phyloP scores from a whole-genome alignment of 1,140 invertebrate species.

The Marisa cornuarietis region DNA sequence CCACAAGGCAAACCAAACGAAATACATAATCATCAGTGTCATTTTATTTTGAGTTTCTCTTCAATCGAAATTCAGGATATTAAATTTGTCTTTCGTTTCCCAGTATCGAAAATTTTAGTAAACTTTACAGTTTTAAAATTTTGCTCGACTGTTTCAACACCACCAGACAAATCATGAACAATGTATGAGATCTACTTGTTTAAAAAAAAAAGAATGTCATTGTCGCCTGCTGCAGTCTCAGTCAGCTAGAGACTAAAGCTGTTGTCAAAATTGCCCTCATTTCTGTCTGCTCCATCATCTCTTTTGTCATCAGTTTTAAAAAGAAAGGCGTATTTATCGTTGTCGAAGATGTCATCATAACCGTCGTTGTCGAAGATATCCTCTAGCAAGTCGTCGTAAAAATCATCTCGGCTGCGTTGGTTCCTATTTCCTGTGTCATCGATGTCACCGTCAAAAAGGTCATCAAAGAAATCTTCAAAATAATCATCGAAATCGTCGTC shows the following conservation, averaged over 20 bases:
- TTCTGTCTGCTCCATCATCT: neutral
- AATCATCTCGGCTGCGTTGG: neutral
- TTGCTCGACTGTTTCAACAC: too few species aligned
- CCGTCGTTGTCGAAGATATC: conserved; percentile 15
- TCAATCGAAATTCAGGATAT: too few species aligned
- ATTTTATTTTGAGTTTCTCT: too few species aligned
- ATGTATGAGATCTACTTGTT: too few species aligned
- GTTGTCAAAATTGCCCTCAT: neutral
- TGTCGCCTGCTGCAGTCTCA: too few species aligned
- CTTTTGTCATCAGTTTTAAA: neutral
- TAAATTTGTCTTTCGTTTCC: too few species aligned
- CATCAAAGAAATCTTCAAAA: neutral
- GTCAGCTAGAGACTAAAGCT: neutral
- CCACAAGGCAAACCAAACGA: too few species aligned
- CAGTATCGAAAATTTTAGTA: too few species aligned
- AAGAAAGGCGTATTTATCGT: conserved; percentile 2
- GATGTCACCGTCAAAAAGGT: conserved; percentile 6
- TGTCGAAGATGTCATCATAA: conserved; percentile 12
- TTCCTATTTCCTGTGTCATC: neutral
- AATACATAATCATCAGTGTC: too few species aligned
- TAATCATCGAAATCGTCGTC: conserved; percentile 3
- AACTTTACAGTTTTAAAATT: too few species aligned
- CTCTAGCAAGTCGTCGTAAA: conserved; percentile 6
- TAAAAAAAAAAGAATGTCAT: too few species aligned
- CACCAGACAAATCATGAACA: too few species aligned